These are phyloP conservation scores for Anagyrus pseudococci DNA, from an alignment of 2,888 invertebrate genomes.

Conservation along the genomic window DNA sequence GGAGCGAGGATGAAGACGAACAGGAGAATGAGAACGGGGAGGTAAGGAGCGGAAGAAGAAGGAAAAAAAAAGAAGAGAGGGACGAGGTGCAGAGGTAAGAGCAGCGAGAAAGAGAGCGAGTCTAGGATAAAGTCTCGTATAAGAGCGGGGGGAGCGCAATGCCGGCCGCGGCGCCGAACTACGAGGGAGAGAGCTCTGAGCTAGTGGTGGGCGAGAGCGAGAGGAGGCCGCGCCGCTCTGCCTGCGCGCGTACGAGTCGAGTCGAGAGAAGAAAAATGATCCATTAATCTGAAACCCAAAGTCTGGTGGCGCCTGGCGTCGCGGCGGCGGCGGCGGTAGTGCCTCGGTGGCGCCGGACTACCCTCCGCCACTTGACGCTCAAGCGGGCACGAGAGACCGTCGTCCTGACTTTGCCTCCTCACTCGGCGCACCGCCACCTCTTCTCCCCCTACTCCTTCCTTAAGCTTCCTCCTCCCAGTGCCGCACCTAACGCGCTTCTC, in stretches of 20 bases:
- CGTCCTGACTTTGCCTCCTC: too few relatives aligned
- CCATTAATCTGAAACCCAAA: constrained; percentile 82
- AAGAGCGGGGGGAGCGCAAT: not conserved
- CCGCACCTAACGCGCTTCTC: not conserved
- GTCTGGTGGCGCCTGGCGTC: constrained; percentile 77
- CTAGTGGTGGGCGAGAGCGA: too few relatives aligned
- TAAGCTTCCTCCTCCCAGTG: constrained; percentile 37
- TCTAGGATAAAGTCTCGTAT: constrained; percentile 41
- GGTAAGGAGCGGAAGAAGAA: constrained; percentile 11
- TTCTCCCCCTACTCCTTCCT: too few relatives aligned
- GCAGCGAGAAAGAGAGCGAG: constrained; percentile 44
- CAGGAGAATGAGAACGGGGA: constrained; percentile 48
- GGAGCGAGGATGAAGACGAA: constrained; percentile 54
- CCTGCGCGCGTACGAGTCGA: too few relatives aligned
- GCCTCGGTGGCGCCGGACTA: constrained; percentile 45
- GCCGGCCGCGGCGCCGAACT: too few relatives aligned
- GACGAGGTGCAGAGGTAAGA: too few relatives aligned
- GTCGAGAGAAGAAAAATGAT: constrained; percentile 75
- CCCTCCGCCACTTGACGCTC: constrained; percentile 46
- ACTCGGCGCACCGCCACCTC: too few relatives aligned
- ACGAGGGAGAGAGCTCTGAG: constrained; percentile 48
- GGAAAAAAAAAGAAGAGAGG: constrained; percentile 2
- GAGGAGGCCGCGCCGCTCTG: too few relatives aligned
- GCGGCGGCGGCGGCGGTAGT: constrained; percentile 53
- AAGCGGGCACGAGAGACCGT: too few relatives aligned